phyloP scores from a whole-genome alignment of 2,888 invertebrate species.

The Deroplatys truncata region DNA sequence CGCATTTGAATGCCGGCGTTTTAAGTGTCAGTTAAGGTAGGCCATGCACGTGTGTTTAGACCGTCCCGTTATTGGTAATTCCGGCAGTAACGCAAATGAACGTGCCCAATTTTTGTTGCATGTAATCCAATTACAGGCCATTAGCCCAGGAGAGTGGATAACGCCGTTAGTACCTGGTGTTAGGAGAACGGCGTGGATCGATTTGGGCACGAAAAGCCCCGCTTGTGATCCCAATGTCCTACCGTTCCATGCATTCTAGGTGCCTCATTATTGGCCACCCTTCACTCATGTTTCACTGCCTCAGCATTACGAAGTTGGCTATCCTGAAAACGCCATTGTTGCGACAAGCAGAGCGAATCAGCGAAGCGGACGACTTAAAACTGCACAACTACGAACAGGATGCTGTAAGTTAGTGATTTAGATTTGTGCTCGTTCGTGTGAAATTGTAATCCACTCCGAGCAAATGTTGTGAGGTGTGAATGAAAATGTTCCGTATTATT shows the following conservation, averaged over 20 bases:
- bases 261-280: conserved; percentile 13
- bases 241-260: conserved; percentile 20
- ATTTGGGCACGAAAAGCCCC: neutral
- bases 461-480: too few relatives aligned
- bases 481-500: too few relatives aligned
- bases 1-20: neutral
- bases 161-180: neutral
- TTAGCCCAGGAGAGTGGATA: neutral
- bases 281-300: neutral
- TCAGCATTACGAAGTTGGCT: neutral
- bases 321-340: too few relatives aligned
- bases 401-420: too few relatives aligned
- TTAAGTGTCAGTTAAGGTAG: neutral
- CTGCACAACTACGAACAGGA: too few relatives aligned
- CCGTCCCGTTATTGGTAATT: neutral
- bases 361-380: too few relatives aligned
- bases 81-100: neutral
- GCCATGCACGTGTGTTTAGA: neutral
- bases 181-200: neutral
- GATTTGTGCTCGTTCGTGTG: too few relatives aligned
- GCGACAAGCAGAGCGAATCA: too few relatives aligned
- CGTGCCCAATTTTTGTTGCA: neutral
- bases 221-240: neutral
- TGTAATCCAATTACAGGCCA: neutral
- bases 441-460: too few relatives aligned